phyloP scores from a whole-genome alignment of 2,797 vertebrate genomes.

The Crax fasciolata region DNA sequence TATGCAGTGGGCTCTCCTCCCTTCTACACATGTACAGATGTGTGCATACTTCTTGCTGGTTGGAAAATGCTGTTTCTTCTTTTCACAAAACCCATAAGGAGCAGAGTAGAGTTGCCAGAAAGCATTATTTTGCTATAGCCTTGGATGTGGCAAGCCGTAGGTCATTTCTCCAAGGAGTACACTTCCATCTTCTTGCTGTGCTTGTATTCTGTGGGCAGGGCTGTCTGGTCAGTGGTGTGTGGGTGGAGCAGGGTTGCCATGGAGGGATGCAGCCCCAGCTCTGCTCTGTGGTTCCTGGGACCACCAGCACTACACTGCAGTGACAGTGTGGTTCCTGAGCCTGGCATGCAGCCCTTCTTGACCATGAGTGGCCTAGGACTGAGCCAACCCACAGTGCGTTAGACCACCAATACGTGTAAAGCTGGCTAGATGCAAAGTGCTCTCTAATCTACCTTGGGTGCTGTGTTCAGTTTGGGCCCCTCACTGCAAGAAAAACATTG shows the following conservation, averaged over 20 bases:
- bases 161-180: background rate
- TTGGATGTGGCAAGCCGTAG: background rate
- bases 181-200: accelerated
- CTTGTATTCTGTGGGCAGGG: background rate
- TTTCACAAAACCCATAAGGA: background rate
- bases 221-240: background rate
- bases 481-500: too few species aligned
- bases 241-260: accelerated
- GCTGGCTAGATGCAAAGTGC: background rate
- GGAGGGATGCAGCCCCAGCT: background rate
- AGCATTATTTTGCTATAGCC: background rate
- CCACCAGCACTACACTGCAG: accelerated
- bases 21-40: background rate
- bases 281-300: background rate
- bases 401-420: background rate
- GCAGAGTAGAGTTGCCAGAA: background rate
- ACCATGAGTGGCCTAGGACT: background rate
- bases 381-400: background rate
- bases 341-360: background rate
- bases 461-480: too few species aligned
- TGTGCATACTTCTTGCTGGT: background rate
- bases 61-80: background rate
- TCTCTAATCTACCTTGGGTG: background rate
- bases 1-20: too few species aligned
- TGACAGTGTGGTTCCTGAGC: background rate